Evolutionary conservation across 2,888 invertebrate genomes (phyloP).

Genomic region (Siphonodentalium dalli): DNA sequence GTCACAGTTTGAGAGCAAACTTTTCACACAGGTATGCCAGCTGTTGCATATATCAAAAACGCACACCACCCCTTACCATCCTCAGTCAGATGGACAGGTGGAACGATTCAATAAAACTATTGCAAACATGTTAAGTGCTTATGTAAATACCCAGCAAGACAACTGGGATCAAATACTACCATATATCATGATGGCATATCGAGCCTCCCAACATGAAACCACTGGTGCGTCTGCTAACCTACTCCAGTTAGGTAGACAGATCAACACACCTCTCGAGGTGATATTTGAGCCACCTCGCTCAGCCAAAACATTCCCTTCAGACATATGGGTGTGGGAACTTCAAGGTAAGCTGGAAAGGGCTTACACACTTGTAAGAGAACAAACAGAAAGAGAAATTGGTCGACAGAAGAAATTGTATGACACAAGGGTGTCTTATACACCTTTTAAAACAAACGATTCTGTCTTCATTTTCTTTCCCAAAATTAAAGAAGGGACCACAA

Average conservation of each 20-base stretch:
- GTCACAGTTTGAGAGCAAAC: slow-evolving; percentile 11
- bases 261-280: neutral
- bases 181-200: neutral
- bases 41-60: slow-evolving; percentile 16
- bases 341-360: neutral
- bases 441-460: too few species aligned
- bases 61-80: slow-evolving; percentile 10
- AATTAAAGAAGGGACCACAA: too few species aligned
- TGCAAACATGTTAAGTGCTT: neutral
- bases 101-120: slow-evolving; percentile 3
- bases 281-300: neutral
- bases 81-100: slow-evolving; percentile 14
- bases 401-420: too few species aligned
- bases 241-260: neutral
- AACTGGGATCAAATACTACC: neutral
- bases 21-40: slow-evolving; percentile 17
- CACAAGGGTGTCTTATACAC: too few species aligned
- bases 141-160: neutral
- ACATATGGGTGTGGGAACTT: slow-evolving; percentile 5
- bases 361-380: neutral
- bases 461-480: too few species aligned
- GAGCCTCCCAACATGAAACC: neutral
- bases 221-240: too few species aligned
- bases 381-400: neutral
- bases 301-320: neutral